Conservation (phyloP, 2,113 vertebrate genomes). For the Ammodytes dubius region DNA sequence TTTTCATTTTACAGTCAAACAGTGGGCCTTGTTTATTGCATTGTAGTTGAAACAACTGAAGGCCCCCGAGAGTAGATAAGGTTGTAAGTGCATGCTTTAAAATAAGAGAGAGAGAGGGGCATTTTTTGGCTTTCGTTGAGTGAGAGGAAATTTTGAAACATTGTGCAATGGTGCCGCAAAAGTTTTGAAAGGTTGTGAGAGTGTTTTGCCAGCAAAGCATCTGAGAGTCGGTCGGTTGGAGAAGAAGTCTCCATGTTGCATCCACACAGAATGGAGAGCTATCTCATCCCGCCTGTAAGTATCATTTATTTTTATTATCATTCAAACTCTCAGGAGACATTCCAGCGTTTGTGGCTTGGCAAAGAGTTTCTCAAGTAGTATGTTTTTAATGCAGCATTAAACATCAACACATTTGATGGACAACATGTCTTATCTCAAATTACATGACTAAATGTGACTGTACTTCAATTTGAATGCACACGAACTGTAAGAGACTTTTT, state of each 20-base stretch:
- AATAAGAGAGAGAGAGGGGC: conserved; percentile 59
- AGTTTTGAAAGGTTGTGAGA: conserved; percentile 87
- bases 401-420: neutral
- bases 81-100: conserved; percentile 36
- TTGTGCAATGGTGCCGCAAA: conserved; percentile 87
- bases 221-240: conserved; percentile 70
- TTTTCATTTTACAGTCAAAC: conserved; percentile 68
- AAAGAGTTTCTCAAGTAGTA: neutral
- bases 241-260: conserved; percentile 86
- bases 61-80: conserved; percentile 40
- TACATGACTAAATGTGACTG: conserved; percentile 43
- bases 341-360: neutral
- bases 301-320: conserved; percentile 44
- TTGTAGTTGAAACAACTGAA: conserved; percentile 31
- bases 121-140: conserved; percentile 79
- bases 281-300: conserved; percentile 87
- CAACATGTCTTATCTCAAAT: neutral
- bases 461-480: conserved; percentile 53
- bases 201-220: conserved; percentile 73
- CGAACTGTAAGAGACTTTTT: conserved; percentile 62
- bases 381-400: neutral
- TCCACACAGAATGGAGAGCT: conserved; percentile 89
- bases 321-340: neutral
- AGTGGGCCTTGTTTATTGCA: conserved; percentile 51
- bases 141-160: conserved; percentile 87